phyloP scores from a whole-genome alignment of 2,888 invertebrate genomes.

The Stenurella melanura region DNA sequence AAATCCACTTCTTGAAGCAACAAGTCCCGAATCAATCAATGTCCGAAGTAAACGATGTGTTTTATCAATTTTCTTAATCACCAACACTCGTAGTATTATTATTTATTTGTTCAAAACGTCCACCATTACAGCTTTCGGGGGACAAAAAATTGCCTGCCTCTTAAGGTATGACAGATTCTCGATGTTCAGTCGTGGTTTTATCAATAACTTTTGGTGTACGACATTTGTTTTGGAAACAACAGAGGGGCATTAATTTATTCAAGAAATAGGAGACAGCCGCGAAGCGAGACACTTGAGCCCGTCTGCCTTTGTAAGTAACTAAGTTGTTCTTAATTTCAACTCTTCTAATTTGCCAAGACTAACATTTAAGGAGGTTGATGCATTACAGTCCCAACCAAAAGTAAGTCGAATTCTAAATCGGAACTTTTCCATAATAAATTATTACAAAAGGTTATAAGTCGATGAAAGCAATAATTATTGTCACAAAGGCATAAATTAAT shows the following conservation, averaged over 20 bases:
- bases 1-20: constrained; percentile 64
- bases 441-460: no score
- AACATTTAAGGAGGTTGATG: background rate
- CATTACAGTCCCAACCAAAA: no score
- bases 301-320: background rate
- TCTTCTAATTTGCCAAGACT: background rate
- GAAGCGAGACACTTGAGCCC: background rate
- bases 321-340: background rate
- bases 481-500: no score
- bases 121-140: constrained; percentile 59
- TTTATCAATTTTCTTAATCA: constrained; percentile 67
- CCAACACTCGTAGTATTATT: constrained; percentile 64
- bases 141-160: constrained; percentile 59
- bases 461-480: no score
- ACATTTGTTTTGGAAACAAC: constrained; percentile 57
- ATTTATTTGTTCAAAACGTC: constrained; percentile 63
- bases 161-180: constrained; percentile 59
- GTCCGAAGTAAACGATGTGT: constrained; percentile 64
- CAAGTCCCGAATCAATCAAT: constrained; percentile 67
- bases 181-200: constrained; percentile 62
- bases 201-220: constrained; percentile 61
- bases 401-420: no score
- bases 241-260: constrained; percentile 8
- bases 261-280: constrained; percentile 12
- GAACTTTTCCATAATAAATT: no score